A percentile compares a stretch with the other conserved stretches of the same genome.
These are phyloP conservation scores for Campylomormyrus tamandua DNA, from an alignment of 2,113 vertebrate genomes.

Conservation along the genomic window DNA sequence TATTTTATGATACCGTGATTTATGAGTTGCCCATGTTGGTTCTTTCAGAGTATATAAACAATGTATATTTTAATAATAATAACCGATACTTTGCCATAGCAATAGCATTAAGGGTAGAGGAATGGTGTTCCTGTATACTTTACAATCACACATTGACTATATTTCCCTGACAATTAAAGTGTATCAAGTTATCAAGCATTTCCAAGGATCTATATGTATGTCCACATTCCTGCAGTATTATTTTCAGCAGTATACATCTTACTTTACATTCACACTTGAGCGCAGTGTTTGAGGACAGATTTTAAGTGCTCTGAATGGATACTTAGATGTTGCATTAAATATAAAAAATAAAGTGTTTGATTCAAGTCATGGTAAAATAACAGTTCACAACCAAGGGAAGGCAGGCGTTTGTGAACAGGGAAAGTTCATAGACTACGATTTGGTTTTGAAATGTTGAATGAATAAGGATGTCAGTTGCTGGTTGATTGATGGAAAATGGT, in stretches of 20 bases:
- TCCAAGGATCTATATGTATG: background rate
- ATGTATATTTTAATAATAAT: slow-evolving; percentile 4
- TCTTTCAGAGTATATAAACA: background rate
- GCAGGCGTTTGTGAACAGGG: background rate
- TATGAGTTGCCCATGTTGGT: background rate
- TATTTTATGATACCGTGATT: background rate
- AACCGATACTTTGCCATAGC: no score
- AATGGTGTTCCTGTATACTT: background rate
- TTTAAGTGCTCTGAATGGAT: background rate
- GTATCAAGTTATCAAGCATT: background rate
- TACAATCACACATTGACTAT: background rate
- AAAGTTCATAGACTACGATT: background rate
- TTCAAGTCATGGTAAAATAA: background rate
- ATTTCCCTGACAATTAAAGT: background rate
- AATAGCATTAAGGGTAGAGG: background rate
- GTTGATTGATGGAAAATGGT: background rate
- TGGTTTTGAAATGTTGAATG: background rate
- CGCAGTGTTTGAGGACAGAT: background rate
- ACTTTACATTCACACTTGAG: background rate
- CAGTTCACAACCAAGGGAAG: background rate
- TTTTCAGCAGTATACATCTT: background rate
- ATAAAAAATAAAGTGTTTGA: background rate
- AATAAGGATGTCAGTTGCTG: background rate
- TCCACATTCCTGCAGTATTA: background rate
- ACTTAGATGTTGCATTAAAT: background rate